Percentiles rank a stretch among this genome's conserved stretches.
Conservation (phyloP, 1,140 invertebrate genomes). For the Palaemon carinicauda region DNA sequence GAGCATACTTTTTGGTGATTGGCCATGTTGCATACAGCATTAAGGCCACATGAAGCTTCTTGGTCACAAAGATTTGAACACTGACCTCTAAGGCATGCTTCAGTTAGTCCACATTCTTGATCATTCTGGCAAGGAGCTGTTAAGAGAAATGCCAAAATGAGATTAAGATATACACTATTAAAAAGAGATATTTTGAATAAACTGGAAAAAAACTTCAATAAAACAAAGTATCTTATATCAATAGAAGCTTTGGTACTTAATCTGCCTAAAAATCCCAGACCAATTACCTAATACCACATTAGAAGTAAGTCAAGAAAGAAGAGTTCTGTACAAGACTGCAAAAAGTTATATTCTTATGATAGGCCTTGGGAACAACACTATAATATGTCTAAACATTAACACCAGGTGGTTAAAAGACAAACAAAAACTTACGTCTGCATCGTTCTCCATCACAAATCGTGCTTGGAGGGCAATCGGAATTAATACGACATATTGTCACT, state of each 20-base stretch:
- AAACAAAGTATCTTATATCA: no score
- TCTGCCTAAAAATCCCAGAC: no score
- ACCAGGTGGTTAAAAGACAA: no score
- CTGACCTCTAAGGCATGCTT: slow-evolving; percentile 83
- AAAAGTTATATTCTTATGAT: background rate
- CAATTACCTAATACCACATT: no score
- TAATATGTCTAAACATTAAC: no score
- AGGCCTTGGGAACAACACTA: no score
- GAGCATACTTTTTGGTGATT: slow-evolving; percentile 82
- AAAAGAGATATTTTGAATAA: no score
- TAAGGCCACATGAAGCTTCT: slow-evolving; percentile 83
- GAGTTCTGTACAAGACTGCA: background rate
- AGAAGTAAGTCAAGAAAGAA: no score
- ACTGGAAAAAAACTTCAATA: background rate
- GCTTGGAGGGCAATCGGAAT: slow-evolving; percentile 77
- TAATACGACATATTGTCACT: slow-evolving; percentile 75
- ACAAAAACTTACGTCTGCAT: slow-evolving; percentile 77
- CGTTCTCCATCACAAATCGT: slow-evolving; percentile 83
- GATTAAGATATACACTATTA: background rate
- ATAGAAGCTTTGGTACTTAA: no score
- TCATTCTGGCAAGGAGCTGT: slow-evolving; percentile 80
- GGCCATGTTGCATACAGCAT: slow-evolving; percentile 80
- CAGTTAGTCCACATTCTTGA: slow-evolving; percentile 79
- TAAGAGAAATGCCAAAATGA: slow-evolving; percentile 60
- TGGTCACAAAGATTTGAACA: slow-evolving; percentile 85